Conservation (phyloP, 2,888 invertebrate species). For the Micoletzkya japonica region DNA sequence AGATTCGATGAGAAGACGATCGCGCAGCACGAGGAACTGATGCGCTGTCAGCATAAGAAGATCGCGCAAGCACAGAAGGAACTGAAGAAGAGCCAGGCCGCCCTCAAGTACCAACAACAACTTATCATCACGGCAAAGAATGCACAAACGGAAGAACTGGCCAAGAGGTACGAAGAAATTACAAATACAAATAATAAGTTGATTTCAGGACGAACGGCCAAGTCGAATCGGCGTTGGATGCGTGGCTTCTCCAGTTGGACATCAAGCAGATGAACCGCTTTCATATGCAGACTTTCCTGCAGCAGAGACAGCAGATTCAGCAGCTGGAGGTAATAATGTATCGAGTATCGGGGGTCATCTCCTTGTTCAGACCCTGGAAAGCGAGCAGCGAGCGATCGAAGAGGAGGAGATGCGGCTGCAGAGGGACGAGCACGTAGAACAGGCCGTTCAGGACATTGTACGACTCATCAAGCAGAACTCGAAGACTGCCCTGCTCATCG, state of each 20-base stretch:
- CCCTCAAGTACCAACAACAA: slow-evolving; percentile 57
- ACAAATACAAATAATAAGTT: background rate
- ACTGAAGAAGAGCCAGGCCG: slow-evolving; percentile 50
- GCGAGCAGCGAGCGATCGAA: background rate
- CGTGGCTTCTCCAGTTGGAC: slow-evolving; percentile 39
- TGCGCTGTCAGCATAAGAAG: slow-evolving; percentile 52
- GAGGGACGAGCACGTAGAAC: slow-evolving; percentile 54
- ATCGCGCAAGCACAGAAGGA: slow-evolving; percentile 48
- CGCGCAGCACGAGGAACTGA: slow-evolving; percentile 51
- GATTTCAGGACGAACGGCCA: slow-evolving; percentile 10
- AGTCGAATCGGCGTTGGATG: slow-evolving; percentile 2
- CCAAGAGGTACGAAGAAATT: slow-evolving; percentile 8
- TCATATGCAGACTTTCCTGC: slow-evolving; percentile 49
- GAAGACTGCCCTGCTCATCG: slow-evolving; percentile 57
- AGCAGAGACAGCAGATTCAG: slow-evolving; percentile 37
- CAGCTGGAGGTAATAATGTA: slow-evolving; percentile 14
- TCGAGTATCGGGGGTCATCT: background rate
- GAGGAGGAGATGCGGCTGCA: slow-evolving; percentile 48
- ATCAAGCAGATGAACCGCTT: slow-evolving; percentile 43
- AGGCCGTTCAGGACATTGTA: slow-evolving; percentile 59
- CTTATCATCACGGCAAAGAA: slow-evolving; percentile 55
- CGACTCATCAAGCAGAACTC: slow-evolving; percentile 54
- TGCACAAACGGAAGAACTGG: slow-evolving; percentile 32
- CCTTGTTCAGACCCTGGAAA: background rate
- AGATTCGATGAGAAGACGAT: slow-evolving; percentile 5